Percentiles rank a stretch among this genome's conserved stretches.
These are phyloP conservation scores for Drosophila mojavensis DNA, from an alignment of 1,140 invertebrate genomes.

Conservation along the genomic window DNA sequence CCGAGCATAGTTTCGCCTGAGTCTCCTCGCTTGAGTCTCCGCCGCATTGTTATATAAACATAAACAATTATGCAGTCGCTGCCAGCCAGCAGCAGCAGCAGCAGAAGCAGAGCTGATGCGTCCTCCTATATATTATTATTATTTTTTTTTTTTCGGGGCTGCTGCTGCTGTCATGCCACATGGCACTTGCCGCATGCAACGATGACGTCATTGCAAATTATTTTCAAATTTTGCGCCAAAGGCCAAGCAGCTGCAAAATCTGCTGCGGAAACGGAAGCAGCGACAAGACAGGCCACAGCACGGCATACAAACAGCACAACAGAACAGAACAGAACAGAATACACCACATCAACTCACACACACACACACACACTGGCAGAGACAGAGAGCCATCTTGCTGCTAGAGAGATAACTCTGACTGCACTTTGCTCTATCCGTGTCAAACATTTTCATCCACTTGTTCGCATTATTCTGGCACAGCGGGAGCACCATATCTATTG, in stretches of 20 bases:
- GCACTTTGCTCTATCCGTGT: conserved; percentile 68
- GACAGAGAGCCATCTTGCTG: conserved; percentile 1
- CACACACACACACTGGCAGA: neutral
- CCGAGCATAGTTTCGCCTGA: neutral
- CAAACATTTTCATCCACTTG: conserved; percentile 82
- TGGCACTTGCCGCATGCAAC: conserved; percentile 25
- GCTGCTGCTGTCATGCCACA: conserved; percentile 22
- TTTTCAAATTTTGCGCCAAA: conserved; percentile 78
- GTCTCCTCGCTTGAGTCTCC: neutral
- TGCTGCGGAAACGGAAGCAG: conserved; percentile 70
- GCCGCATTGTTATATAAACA: conserved; percentile 63
- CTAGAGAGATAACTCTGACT: conserved; percentile 36
- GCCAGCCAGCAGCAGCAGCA: no score
- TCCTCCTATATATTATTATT: no score
- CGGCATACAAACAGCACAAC: conserved; percentile 35
- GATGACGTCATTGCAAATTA: conserved; percentile 77
- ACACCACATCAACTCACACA: conserved; percentile 24
- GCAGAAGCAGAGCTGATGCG: neutral
- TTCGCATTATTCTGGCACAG: conserved; percentile 74
- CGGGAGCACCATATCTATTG: conserved; percentile 22
- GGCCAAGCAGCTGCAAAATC: conserved; percentile 49
- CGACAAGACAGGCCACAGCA: conserved; percentile 68
- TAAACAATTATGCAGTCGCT: conserved; percentile 33
- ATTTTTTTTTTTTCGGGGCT: neutral
- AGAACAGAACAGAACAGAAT: neutral